Evolutionary conservation across 2,888 invertebrate species (phyloP).

Genomic region (Pegoplata infirma): DNA sequence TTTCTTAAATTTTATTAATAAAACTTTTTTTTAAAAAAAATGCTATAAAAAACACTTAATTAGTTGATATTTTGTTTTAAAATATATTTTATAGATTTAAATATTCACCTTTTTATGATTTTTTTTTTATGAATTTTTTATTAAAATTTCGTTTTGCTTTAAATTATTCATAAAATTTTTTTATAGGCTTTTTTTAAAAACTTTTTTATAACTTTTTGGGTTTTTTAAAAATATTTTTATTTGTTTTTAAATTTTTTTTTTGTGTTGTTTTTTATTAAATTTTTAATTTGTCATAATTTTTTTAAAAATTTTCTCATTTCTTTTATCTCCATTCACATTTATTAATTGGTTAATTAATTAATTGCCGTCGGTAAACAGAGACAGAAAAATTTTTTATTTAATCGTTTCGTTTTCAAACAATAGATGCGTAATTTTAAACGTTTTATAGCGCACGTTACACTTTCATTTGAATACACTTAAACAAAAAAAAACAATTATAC

Average conservation of each 20-base stretch:
- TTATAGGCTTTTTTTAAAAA: neutral
- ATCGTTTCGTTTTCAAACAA: neutral
- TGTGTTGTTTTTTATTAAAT: neutral
- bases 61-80: neutral
- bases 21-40: neutral
- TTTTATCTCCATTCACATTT: slow-evolving; percentile 13
- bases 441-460: slow-evolving; percentile 54
- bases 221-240: too few species aligned
- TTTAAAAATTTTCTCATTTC: slow-evolving; percentile 8
- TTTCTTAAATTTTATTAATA: neutral
- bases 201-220: slow-evolving; percentile 7
- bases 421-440: slow-evolving; percentile 55
- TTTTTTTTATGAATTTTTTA: neutral
- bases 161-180: too few species aligned
- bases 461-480: slow-evolving; percentile 49
- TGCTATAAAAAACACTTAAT: neutral
- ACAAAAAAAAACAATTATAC: slow-evolving; percentile 40
- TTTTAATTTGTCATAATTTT: slow-evolving; percentile 21
- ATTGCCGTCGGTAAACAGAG: slow-evolving; percentile 57
- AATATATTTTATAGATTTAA: neutral
- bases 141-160: too few species aligned
- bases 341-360: slow-evolving; percentile 45
- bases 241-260: too few species aligned
- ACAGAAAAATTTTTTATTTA: too few species aligned
- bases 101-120: slow-evolving; percentile 15